Conservation (phyloP, 2,888 invertebrate genomes). For the Pachycephus smyrnensis region DNA sequence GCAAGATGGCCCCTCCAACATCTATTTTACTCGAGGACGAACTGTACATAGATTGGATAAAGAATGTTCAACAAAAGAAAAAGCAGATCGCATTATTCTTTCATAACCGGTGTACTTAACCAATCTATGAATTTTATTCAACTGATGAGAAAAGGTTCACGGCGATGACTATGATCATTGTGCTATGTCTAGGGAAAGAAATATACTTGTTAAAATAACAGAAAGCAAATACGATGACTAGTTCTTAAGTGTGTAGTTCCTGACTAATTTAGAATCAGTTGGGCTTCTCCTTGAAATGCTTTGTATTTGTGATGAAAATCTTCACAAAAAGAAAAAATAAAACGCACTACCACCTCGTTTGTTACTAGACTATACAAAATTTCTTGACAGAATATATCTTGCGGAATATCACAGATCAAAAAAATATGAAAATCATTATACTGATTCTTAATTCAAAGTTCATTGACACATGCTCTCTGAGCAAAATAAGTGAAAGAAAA, state of each 20-base stretch:
- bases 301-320: not conserved
- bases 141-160: too few species aligned
- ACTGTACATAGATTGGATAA: not conserved
- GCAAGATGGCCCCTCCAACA: not conserved
- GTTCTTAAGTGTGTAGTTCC: not conserved
- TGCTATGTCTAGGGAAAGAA: not conserved
- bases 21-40: not conserved
- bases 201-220: not conserved
- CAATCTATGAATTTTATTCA: too few species aligned
- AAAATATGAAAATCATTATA: not conserved
- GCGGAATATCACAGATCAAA: not conserved
- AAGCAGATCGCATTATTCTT: not conserved
- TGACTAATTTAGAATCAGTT: not conserved
- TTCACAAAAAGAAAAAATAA: not conserved
- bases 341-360: not conserved
- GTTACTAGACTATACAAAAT: not conserved
- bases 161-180: too few species aligned
- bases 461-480: not conserved
- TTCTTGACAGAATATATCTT: not conserved
- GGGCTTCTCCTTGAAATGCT: not conserved
- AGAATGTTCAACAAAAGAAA: too few species aligned
- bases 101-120: too few species aligned
- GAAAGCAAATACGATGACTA: not conserved
- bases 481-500: not conserved
- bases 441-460: not conserved